Base-by-base conservation (phyloP, 2,888 invertebrate genomes). In the Pristionchus exspectatus region DNA sequence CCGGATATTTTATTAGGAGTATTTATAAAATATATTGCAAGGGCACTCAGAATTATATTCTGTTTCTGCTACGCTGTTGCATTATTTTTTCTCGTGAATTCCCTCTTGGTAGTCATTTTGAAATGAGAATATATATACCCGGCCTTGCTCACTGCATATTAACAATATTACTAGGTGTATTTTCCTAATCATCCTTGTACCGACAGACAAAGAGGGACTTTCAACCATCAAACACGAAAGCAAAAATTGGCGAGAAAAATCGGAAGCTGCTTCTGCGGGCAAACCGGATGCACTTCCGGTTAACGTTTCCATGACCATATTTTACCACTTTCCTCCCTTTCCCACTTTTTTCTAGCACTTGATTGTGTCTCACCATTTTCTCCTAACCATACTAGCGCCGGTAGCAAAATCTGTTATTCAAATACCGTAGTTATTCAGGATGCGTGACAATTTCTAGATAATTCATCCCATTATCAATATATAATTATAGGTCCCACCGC, bases 221-320 rank as follows among this genome's bases (percentile, higher is more conserved):
- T 63, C 63, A 24, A 63, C n/a, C n/a, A n/a, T 63, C 63, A 24
- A 63, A 63, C n/a, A 3, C n/a, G 63, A 63, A 63, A n/a, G 21
- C 24, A 63, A 63, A 21, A 63, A 7, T 63, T 63, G 21, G n/a
- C 63, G 63, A 63, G 24, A n/a, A 63, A 63, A 30, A 77, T 77
- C 24, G 44, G 44, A 38, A 77, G 38, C 74, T 38, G 38, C 21
- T 38, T 38, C 44, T 44, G 74, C 21, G 44, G 24, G 38, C 38
- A 44, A 9, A 77, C 74, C 74, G 74, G 74, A 77, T 44, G 74
- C 74, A 77, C 44, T 77, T 77, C 74, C 74, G 74, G 74, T 44
- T 77, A 44, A 77, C 74, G 74, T 77, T 38, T 44, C 69, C 30
- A 69, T 30, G 30, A 69, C 69, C 69, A 30, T 30, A 69, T 30